Evolutionary conservation across 2,797 vertebrate species (phyloP).

Genomic region (Ctenopoma multispine): DNA sequence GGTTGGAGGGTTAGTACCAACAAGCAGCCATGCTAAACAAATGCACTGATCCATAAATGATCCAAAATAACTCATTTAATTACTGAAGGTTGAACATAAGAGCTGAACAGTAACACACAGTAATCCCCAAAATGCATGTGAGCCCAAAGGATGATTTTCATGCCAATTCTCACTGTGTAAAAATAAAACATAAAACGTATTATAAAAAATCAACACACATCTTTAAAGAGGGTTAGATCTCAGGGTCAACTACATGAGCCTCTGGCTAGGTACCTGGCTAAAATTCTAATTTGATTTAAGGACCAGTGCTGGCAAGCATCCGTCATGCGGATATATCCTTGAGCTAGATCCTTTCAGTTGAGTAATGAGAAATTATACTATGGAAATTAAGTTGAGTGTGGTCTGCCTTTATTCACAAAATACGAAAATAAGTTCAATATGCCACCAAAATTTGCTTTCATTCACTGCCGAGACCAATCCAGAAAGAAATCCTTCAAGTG

Average conservation of each 20-base stretch:
- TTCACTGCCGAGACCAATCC: background rate
- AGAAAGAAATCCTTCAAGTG: constrained; percentile 10
- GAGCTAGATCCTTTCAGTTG: background rate
- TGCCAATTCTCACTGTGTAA: background rate
- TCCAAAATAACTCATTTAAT: background rate
- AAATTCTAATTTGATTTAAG: background rate
- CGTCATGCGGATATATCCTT: background rate
- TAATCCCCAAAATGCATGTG: background rate
- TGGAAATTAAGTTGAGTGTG: constrained; percentile 11
- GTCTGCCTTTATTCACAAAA: constrained; percentile 13
- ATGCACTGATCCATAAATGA: too few relatives aligned
- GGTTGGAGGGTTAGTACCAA: background rate
- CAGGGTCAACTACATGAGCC: background rate
- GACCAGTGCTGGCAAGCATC: background rate
- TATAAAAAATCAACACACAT: background rate
- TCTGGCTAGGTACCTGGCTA: background rate
- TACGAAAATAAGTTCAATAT: constrained; percentile 12
- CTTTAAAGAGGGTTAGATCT: constrained; percentile 9
- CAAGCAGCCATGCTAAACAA: background rate
- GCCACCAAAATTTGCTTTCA: constrained; percentile 14
- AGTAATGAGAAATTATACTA: constrained; percentile 13
- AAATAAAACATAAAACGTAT: background rate
- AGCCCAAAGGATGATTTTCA: constrained; percentile 1
- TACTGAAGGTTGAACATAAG: background rate
- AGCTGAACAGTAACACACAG: background rate